These are phyloP conservation scores for Cladorhizidae sp. DNA, from an alignment of 37 sponge, comb jelly and placozoan species.

Conservation along the genomic window DNA sequence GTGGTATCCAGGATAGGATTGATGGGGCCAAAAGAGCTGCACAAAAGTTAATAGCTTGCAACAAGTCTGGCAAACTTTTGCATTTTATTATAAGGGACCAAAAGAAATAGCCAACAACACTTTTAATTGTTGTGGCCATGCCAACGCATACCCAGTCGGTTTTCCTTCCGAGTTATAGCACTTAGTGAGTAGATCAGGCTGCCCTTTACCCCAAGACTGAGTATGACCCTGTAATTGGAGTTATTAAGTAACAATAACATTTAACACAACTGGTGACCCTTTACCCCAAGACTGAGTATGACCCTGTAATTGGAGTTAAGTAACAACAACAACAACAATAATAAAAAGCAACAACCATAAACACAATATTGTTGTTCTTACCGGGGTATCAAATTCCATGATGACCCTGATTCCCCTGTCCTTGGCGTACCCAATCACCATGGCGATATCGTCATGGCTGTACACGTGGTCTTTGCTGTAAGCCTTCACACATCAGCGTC, in stretches of 20 bases:
- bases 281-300: too few relatives aligned
- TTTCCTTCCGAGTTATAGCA: constrained; percentile 63
- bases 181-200: constrained; percentile 69
- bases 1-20: constrained; percentile 75
- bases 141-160: constrained; percentile 55
- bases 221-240: constrained; percentile 73
- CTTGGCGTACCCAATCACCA: constrained; percentile 84
- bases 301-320: too few relatives aligned
- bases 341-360: not conserved
- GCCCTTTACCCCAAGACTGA: constrained; percentile 79
- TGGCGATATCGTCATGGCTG: constrained; percentile 61
- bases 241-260: too few relatives aligned
- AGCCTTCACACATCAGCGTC: too few relatives aligned
- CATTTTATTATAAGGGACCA: not conserved
- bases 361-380: constrained; percentile 29
- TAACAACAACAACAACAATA: not conserved
- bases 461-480: constrained; percentile 77
- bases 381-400: constrained; percentile 95
- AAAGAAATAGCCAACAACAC: not conserved
- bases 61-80: too few relatives aligned
- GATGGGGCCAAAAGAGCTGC: constrained; percentile 86
- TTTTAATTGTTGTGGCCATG: not conserved
- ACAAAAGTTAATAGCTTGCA: not conserved
- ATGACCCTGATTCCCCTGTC: constrained; percentile 88
- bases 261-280: too few relatives aligned